Base-by-base conservation (phyloP, 2,888 invertebrate genomes). In the Hirtodrosophila alboralis region DNA sequence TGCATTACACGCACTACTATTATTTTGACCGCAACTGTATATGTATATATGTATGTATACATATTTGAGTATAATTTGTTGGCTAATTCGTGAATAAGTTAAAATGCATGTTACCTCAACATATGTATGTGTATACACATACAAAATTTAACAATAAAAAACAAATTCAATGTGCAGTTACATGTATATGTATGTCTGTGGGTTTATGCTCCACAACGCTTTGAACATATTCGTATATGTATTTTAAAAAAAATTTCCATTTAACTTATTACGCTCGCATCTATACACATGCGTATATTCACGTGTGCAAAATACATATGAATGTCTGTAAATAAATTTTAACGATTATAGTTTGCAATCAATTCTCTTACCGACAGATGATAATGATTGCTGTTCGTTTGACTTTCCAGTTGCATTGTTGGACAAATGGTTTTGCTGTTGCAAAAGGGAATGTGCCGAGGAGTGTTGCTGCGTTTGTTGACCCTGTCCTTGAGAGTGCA, bases 321-420 rank as follows among this genome's bases (percentile, higher is more conserved):
- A 16, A 33, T 34, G 30, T 26, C 23, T 27, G 16, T 30, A 23
- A 26, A 16, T 14, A 34, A n/a, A 49, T 53, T 44, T 14, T 9
- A 16, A 52, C 41, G 23, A 13, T n/a, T 28, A 7, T 28, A 51
- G 40, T 12, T 38, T 56, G 48, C 28, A 51, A 54, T 51, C 48
- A 36, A 34, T 52, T 2, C 28, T 93, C 95, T 92, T 91, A 95
- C 95, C 95, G 67, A 95, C 95, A 80, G 95, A 94, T 68, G 95
- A 94, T 90, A 95, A 92, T 88, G 94, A 83, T 64, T 94, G 94
- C 89, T 94, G 93, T 88, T 96, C 96, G 90, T 94, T 94, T 94
- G 95, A 94, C 92, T 96, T 96, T 84, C 95, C 91, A 61, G 78
- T 65, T 68, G 75, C 69, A 80, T 73, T 85, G 69, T 72, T 88